A percentile compares a stretch with the other conserved stretches of the same genome.
These are phyloP conservation scores for Elephantulus edwardii DNA, from an alignment of 2,113 vertebrate genomes.

Conservation along the genomic window DNA sequence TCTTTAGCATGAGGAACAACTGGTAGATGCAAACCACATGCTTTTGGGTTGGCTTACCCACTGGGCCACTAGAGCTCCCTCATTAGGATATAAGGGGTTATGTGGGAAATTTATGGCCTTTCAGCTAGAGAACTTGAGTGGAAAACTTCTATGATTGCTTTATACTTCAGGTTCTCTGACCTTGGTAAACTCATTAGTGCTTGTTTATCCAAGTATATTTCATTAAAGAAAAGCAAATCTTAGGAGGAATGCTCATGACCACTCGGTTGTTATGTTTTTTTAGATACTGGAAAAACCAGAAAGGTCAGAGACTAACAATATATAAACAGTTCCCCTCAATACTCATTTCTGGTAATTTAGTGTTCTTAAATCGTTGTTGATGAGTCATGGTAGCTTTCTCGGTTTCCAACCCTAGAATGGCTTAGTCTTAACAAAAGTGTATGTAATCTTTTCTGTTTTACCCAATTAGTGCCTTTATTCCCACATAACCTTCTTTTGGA, in stretches of 20 bases:
- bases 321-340: neutral
- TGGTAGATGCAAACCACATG: no score
- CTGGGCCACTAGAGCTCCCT: no score
- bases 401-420: conserved; percentile 10
- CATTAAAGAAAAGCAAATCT: conserved; percentile 44
- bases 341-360: conserved; percentile 8
- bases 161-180: conserved; percentile 6
- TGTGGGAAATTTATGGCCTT: conserved; percentile 50
- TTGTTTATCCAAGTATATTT: conserved; percentile 62
- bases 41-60: no score
- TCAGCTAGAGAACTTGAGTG: conserved; percentile 19
- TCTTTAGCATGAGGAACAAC: no score
- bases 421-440: neutral
- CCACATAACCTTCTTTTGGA: neutral
- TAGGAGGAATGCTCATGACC: conserved; percentile 13
- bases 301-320: conserved; percentile 11
- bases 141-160: neutral
- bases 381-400: neutral
- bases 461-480: conserved; percentile 26
- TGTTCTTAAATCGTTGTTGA: neutral
- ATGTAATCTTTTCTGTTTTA: neutral
- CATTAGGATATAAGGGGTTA: neutral
- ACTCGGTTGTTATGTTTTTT: conserved; percentile 43
- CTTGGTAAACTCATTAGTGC: conserved; percentile 51
- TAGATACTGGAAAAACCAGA: conserved; percentile 48